phyloP scores from a whole-genome alignment of 2,113 vertebrate species.

The Lycocorax pyrrhopterus region DNA sequence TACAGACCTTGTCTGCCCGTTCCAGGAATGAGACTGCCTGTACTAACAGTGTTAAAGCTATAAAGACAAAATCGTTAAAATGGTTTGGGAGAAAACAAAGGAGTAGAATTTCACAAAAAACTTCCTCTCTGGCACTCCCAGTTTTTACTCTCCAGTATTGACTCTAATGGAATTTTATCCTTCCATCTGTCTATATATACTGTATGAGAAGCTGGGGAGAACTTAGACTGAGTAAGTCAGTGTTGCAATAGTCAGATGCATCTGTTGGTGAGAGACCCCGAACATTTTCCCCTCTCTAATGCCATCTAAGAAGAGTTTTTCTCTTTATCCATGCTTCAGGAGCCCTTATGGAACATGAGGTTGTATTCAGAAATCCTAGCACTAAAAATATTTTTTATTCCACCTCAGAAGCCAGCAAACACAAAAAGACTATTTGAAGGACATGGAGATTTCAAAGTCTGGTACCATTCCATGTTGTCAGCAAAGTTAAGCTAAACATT shows the following conservation, averaged over 20 bases:
- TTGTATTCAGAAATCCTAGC: not conserved
- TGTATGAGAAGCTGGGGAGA: not conserved
- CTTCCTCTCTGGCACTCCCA: not conserved
- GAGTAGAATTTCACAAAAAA: not conserved
- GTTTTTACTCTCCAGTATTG: not conserved
- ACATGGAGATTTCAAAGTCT: not conserved
- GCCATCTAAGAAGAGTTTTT: not conserved
- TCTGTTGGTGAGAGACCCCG: not conserved
- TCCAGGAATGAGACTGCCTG: not conserved
- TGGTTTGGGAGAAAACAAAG: not conserved
- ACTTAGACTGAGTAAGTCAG: not conserved
- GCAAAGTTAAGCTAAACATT: not conserved
- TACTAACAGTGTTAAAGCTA: not conserved
- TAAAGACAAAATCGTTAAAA: not conserved
- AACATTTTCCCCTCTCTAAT: not conserved
- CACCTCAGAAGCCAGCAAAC: not conserved
- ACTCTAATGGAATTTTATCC: not conserved
- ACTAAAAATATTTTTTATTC: not conserved
- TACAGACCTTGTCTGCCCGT: not conserved
- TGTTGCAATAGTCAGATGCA: not conserved
- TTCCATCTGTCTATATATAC: not conserved
- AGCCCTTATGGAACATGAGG: not conserved
- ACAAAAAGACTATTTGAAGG: not conserved
- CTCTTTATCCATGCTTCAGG: not conserved
- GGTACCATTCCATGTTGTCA: not conserved